Evolutionary conservation across 2,797 vertebrate genomes (phyloP).

Genomic region (Trachops cirrhosus): DNA sequence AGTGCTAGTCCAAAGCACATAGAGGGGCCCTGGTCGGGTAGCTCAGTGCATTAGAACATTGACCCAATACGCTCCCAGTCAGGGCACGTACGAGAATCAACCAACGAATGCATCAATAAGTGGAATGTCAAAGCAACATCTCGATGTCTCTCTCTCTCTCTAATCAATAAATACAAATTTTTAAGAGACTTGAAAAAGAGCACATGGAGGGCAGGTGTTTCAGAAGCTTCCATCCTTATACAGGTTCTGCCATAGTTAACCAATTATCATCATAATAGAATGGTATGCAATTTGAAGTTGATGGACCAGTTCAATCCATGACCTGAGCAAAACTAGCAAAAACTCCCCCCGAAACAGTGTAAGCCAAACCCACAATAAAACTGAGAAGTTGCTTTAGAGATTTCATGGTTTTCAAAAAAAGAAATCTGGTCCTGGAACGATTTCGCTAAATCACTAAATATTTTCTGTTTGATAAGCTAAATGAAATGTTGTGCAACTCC

Average conservation of each 20-base stretch:
- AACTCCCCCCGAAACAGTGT: not conserved
- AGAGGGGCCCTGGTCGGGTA: not conserved
- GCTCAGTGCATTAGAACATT: not conserved
- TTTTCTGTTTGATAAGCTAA: conserved; percentile 19
- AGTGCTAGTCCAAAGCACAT: not conserved
- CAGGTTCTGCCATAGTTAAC: not conserved
- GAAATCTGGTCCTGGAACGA: not conserved
- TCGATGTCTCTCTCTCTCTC: not conserved
- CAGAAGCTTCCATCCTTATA: not conserved
- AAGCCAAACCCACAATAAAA: not conserved
- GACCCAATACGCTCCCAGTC: not conserved
- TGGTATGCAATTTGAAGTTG: not conserved
- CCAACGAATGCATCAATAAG: not conserved
- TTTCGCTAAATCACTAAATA: not conserved
- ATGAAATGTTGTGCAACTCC: not conserved
- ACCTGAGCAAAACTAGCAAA: not conserved
- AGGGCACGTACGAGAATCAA: not conserved
- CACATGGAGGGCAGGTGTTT: not conserved
- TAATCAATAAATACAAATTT: not conserved
- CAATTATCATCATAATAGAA: not conserved
- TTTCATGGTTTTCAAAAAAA: not conserved
- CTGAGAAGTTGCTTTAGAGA: not conserved
- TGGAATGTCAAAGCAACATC: not conserved
- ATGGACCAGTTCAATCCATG: not conserved
- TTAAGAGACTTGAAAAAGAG: not conserved